Conservation (phyloP, 2,888 invertebrate genomes). For the Synanthedon tipuliformis region DNA sequence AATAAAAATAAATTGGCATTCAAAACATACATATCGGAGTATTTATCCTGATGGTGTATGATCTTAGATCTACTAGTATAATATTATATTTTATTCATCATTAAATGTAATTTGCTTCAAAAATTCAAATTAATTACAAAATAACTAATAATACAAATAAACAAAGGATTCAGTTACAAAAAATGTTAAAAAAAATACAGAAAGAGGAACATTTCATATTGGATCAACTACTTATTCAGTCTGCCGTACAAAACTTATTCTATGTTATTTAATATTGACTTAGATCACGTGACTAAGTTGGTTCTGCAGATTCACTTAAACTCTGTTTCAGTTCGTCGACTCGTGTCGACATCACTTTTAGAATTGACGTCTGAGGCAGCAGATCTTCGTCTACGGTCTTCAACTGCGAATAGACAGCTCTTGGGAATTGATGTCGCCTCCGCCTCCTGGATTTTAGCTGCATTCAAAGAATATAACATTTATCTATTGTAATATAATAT, state of each 20-base stretch:
- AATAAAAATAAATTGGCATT: too few species aligned
- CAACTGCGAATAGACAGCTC: conserved; percentile 53
- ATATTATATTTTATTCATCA: too few species aligned
- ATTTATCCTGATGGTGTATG: too few species aligned
- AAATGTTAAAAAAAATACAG: too few species aligned
- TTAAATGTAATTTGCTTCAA: too few species aligned
- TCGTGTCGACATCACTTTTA: conserved; percentile 20
- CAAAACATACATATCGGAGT: too few species aligned
- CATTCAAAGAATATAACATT: neutral
- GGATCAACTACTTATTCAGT: conserved; percentile 61
- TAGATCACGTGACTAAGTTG: conserved; percentile 37
- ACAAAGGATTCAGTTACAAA: too few species aligned
- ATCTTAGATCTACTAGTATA: too few species aligned
- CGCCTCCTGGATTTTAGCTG: conserved; percentile 46
- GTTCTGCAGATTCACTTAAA: conserved; percentile 38
- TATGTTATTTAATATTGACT: conserved; percentile 39
- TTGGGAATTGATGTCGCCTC: conserved; percentile 37
- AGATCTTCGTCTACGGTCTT: conserved; percentile 56
- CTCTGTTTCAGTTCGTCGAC: conserved; percentile 6
- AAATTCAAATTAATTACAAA: too few species aligned
- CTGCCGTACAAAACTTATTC: conserved; percentile 50
- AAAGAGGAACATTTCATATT: conserved; percentile 15
- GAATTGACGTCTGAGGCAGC: conserved; percentile 34
- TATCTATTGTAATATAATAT: too few species aligned
- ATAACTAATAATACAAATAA: too few species aligned